Evolutionary conservation across 30 jellyfish, hydroid and myxozoan genomes (phyloP), one percentile per base, ranked within the genome.

Genomic region (Hydractinia echinata): DNA sequence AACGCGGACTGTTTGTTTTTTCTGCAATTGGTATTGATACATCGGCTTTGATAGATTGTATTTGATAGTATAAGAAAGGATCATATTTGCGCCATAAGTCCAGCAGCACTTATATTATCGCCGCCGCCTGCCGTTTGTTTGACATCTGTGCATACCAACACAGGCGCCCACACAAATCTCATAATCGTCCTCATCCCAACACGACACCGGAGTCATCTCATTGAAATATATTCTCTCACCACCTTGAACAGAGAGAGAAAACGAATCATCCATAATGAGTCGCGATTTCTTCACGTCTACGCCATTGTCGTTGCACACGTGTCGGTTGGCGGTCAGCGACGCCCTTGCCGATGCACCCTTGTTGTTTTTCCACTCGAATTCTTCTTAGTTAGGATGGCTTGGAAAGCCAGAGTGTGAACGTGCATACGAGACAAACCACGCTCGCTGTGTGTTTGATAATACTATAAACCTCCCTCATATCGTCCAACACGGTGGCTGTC

Each of bases 51-150:
- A 0, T 30, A 30, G 44, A 30, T 30, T 30, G 44, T 30, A 30
- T 30, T 30, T 30, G 44, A 30, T 2, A 30, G 44, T 30, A 30
- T 30, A 30, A 30, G 44, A 58, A 58, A 11, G 18, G 18, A 64
- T 51, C 30, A 84, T 49, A 91, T 66, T 61, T 91, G 97, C n/a
- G 81, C 72, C 55, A 86, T 81, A 21, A 91, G 77, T 16, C 95
- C 97, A 20, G 96, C 86, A 16, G 95, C 91, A 6, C 95, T 80
- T 13, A 91, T 84, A 77, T 91, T 91, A 73, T 91, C 97, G 4
- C 97, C 97, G 5, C 97, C 97, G 1, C 97, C 97, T 21, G 79
- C 97, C 4, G 97, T 91, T 88, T 91, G 97, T 49, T 79, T 76
- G n/a, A 91, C 95, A 10, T 83, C 87, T 3, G 97, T 91, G 86